Evolutionary conservation across 1,140 invertebrate species (phyloP).

Genomic region (Agrypnia vestita): DNA sequence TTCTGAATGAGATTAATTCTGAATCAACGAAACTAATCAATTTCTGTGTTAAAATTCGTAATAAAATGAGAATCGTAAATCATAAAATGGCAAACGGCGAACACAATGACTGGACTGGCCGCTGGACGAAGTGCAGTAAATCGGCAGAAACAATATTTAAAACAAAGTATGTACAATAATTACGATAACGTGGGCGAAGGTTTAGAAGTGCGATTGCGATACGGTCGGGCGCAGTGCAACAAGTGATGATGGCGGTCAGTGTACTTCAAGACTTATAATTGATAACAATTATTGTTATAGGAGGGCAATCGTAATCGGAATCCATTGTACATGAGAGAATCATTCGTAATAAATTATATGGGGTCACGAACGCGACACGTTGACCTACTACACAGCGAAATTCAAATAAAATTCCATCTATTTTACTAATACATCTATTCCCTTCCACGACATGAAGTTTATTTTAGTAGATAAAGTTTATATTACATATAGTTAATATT

Average conservation of each 20-base stretch:
- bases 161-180: background rate
- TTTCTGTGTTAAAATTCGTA: no score
- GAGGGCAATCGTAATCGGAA: constrained; percentile 30
- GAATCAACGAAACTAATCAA: no score
- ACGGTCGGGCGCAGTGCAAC: background rate
- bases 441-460: no score
- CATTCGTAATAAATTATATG: constrained; percentile 46
- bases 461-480: no score
- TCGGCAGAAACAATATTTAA: background rate
- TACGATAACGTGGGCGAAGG: constrained; percentile 34
- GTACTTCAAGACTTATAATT: constrained; percentile 32
- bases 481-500: no score
- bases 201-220: constrained; percentile 16
- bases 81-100: background rate
- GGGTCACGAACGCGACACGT: constrained; percentile 54
- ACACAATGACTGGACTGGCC: background rate
- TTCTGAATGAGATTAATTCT: no score
- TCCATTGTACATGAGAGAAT: constrained; percentile 44
- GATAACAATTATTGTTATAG: constrained; percentile 45
- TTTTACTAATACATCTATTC: no score
- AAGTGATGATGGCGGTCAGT: constrained; percentile 32
- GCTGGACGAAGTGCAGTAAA: background rate
- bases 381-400: constrained; percentile 41
- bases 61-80: no score
- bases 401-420: background rate